phyloP scores from a whole-genome alignment of 2,797 vertebrate genomes.

The Paedocypris micromegethes region DNA sequence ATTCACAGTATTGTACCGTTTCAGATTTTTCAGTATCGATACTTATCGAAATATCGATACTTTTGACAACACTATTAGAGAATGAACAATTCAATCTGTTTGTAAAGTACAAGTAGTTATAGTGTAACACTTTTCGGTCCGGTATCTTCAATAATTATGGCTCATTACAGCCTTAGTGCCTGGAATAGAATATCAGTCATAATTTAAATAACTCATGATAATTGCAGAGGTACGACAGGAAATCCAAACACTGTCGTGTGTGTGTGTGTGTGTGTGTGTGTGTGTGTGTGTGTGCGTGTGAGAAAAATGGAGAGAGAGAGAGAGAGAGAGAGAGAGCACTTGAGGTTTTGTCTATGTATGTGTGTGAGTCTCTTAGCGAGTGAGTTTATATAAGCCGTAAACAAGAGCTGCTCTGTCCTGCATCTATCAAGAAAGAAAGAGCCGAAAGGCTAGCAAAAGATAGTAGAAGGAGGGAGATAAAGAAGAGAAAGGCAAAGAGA shows the following conservation, averaged over 20 bases:
- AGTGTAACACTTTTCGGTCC: no score
- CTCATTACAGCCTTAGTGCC: not conserved
- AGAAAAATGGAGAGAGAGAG: not conserved
- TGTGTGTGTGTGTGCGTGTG: constrained; percentile 11
- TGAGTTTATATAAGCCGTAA: constrained; percentile 72
- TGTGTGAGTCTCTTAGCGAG: constrained; percentile 40
- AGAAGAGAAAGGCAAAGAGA: constrained; percentile 15
- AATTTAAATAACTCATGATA: not conserved
- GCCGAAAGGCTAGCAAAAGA: constrained; percentile 13
- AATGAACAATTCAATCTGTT: no score
- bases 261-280: constrained; percentile 13
- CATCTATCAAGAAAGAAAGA: constrained; percentile 36
- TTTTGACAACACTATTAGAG: no score
- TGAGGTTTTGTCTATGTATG: constrained; percentile 20
- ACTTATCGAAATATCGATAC: no score
- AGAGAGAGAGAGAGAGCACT: not conserved
- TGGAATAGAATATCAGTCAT: not conserved
- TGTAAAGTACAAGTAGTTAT: no score
- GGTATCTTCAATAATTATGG: not conserved
- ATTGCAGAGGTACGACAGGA: constrained; percentile 9
- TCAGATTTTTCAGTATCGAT: no score
- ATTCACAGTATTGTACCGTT: no score
- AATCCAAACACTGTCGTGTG: constrained; percentile 13
- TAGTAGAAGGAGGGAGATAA: not conserved
- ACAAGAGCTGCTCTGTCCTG: constrained; percentile 73